Evolutionary conservation across 2,888 invertebrate genomes (phyloP).

Genomic region (Myopa tessellatipennis): DNA sequence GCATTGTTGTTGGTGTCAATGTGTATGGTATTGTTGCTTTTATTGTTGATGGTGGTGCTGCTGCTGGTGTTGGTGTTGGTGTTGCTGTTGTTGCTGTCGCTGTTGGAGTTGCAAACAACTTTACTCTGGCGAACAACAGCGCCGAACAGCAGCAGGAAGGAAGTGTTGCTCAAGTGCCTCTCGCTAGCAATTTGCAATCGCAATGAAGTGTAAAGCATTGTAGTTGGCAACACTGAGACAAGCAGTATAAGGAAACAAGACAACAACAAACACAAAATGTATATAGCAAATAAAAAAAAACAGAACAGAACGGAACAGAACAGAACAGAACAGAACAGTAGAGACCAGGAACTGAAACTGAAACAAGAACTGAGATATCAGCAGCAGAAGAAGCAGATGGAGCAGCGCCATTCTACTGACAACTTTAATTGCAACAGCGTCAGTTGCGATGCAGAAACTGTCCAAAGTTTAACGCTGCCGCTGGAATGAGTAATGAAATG

Average conservation of each 20-base stretch:
- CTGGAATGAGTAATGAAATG: no score
- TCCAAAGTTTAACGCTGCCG: no score
- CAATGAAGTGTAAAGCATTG: constrained; percentile 53
- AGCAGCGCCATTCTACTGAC: no score
- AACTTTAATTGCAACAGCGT: no score
- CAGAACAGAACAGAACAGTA: neutral
- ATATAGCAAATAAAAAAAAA: neutral
- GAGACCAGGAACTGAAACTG: no score
- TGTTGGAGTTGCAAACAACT: neutral
- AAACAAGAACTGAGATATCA: neutral
- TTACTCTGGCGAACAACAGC: neutral
- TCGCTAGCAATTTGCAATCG: constrained; percentile 60
- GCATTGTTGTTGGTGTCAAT: constrained; percentile 20
- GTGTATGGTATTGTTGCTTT: constrained; percentile 15
- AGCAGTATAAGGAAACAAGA: neutral
- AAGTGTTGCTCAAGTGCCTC: constrained; percentile 44
- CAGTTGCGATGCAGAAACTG: no score
- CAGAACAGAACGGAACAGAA: neutral
- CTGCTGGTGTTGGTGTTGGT: neutral
- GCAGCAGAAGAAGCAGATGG: no score
- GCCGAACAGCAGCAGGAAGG: constrained; percentile 27
- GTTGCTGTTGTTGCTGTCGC: neutral
- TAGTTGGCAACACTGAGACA: neutral
- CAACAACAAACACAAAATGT: neutral
- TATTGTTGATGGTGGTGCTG: constrained; percentile 10